Conservation (phyloP, 1,140 invertebrate species). For the Leguminivora glycinivorella region DNA sequence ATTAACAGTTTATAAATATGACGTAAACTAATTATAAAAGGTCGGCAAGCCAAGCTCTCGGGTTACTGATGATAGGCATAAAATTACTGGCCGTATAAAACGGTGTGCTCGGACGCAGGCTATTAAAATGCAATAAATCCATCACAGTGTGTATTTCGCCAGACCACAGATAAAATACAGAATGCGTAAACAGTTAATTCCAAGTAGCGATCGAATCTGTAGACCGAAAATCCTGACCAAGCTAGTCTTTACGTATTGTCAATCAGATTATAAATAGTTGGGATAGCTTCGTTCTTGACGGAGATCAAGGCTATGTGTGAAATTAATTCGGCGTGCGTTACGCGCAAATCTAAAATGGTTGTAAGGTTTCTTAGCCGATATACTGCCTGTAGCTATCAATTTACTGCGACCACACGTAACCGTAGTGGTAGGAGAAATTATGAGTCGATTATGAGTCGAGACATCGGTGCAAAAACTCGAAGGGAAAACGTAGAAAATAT, state of each 20-base stretch:
- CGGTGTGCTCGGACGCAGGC: constrained; percentile 52
- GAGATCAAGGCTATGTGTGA: neutral
- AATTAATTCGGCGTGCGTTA: neutral
- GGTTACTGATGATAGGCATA: constrained; percentile 53
- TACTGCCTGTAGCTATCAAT: constrained; percentile 21
- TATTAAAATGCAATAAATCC: constrained; percentile 60
- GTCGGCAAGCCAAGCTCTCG: constrained; percentile 32
- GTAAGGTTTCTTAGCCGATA: neutral
- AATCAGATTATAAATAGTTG: too few species aligned
- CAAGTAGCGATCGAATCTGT: neutral
- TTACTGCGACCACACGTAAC: constrained; percentile 41
- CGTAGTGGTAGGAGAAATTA: constrained; percentile 45
- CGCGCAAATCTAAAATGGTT: neutral
- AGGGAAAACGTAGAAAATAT: constrained; percentile 61
- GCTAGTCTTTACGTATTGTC: too few species aligned
- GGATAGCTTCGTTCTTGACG: too few species aligned
- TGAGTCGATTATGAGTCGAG: constrained; percentile 50
- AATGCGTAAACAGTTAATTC: neutral
- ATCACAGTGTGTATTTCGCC: constrained; percentile 29
- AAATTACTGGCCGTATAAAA: constrained; percentile 48
- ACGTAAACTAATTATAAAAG: constrained; percentile 9
- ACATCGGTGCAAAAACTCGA: constrained; percentile 43
- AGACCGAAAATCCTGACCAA: neutral
- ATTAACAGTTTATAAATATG: neutral
- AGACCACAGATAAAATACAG: neutral